Conservation (phyloP, 1,140 invertebrate species). For the Coboldia fuscipes region DNA sequence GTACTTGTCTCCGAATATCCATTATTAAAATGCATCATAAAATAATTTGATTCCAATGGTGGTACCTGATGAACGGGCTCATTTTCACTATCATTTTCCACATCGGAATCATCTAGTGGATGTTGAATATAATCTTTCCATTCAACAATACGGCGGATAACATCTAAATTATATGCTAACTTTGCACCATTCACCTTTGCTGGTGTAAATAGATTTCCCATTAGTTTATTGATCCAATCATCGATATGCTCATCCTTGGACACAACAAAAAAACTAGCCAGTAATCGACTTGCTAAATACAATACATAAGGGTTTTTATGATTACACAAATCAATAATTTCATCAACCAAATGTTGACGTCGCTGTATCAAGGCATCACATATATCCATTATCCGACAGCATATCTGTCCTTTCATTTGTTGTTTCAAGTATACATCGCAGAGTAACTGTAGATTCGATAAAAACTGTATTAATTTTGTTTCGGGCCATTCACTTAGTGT, state of each 20-base stretch:
- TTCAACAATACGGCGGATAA: constrained; percentile 65
- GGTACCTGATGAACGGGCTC: constrained; percentile 6
- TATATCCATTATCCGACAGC: constrained; percentile 50
- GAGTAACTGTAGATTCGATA: constrained; percentile 60
- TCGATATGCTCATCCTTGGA: constrained; percentile 49
- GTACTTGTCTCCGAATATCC: constrained; percentile 5
- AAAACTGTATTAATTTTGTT: constrained; percentile 46
- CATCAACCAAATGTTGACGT: constrained; percentile 59
- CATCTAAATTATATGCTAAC: constrained; percentile 65
- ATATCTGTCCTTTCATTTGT: constrained; percentile 56
- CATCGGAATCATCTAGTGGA: constrained; percentile 42
- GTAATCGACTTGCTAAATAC: constrained; percentile 52
- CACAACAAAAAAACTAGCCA: constrained; percentile 63
- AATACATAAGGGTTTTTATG: constrained; percentile 59
- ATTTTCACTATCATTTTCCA: not conserved
- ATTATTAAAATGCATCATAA: constrained; percentile 15
- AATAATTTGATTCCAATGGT: constrained; percentile 16
- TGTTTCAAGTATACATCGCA: constrained; percentile 71
- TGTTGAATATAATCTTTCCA: constrained; percentile 69
- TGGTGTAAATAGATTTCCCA: constrained; percentile 36
- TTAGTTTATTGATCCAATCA: constrained; percentile 51
- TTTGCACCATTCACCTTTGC: constrained; percentile 33
- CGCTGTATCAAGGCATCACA: constrained; percentile 59
- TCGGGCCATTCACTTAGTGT: constrained; percentile 45
- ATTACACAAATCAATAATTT: constrained; percentile 56